These are phyloP conservation scores for Heliconius ethilla DNA, from an alignment of 2,888 invertebrate species.

Conservation along the genomic window DNA sequence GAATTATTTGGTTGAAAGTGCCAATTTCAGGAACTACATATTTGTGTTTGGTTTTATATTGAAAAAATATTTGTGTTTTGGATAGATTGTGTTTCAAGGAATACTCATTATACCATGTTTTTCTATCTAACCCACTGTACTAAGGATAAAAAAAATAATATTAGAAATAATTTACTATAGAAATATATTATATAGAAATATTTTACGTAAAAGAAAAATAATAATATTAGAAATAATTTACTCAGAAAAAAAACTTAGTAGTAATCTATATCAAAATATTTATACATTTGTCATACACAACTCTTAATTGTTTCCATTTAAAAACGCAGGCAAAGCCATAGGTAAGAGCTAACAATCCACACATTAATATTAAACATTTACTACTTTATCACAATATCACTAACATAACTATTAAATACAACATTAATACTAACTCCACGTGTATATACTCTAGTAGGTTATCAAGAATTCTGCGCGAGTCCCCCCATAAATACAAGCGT, in stretches of 20 bases:
- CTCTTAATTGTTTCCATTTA: background rate
- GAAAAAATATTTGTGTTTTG: background rate
- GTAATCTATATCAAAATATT: no score
- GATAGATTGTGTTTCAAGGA: background rate
- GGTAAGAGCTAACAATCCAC: background rate
- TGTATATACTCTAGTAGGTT: background rate
- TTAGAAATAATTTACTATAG: no score
- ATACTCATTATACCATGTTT: background rate
- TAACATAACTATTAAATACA: background rate
- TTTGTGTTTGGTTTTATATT: background rate
- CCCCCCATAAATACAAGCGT: slow-evolving; percentile 15
- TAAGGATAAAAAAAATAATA: no score
- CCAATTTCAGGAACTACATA: background rate
- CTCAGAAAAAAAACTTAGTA: no score
- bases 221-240: no score
- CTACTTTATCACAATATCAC: background rate
- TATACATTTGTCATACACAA: background rate
- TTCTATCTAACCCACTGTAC: no score
- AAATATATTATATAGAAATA: no score
- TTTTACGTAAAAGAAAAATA: no score
- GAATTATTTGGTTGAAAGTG: background rate
- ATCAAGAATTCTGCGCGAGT: slow-evolving; percentile 19
- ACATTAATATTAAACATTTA: background rate
- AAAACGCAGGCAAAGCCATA: background rate
- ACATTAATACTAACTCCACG: background rate